Evolutionary conservation across 2,888 invertebrate genomes (phyloP).

Genomic region (Amiota mariae): DNA sequence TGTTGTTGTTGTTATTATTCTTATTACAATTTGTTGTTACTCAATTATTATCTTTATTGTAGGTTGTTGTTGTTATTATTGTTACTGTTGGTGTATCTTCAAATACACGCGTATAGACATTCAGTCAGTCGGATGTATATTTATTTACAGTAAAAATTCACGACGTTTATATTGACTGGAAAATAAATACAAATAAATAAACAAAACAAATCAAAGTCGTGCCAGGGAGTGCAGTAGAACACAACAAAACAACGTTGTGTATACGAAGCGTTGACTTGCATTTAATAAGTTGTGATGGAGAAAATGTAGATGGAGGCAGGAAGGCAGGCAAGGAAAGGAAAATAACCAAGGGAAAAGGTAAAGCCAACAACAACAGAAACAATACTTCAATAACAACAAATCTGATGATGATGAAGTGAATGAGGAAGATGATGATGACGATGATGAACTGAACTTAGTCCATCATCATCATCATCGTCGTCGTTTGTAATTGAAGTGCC

Average conservation of each 20-base stretch:
- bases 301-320: too few species aligned
- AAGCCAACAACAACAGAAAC: background rate
- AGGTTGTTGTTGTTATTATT: conserved; percentile 57
- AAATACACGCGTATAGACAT: too few species aligned
- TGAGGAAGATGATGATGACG: conserved; percentile 20
- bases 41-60: conserved; percentile 42
- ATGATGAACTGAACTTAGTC: conserved; percentile 12
- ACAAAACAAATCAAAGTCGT: conserved; percentile 45
- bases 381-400: background rate
- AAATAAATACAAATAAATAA: conserved; percentile 71
- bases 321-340: background rate
- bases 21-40: conserved; percentile 11
- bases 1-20: conserved; percentile 34
- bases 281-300: too few species aligned
- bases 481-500: conserved; percentile 24
- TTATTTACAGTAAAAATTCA: conserved; percentile 70
- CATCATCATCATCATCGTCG: background rate
- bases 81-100: conserved; percentile 32
- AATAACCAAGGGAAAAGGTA: background rate
- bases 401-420: conserved; percentile 5
- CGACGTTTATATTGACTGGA: conserved; percentile 72
- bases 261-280: conserved; percentile 54
- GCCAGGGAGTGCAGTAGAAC: conserved; percentile 1
- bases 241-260: conserved; percentile 40
- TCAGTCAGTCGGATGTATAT: background rate